Evolutionary conservation across 2,888 invertebrate species (phyloP).

Genomic region (Melinopterus prodromus): DNA sequence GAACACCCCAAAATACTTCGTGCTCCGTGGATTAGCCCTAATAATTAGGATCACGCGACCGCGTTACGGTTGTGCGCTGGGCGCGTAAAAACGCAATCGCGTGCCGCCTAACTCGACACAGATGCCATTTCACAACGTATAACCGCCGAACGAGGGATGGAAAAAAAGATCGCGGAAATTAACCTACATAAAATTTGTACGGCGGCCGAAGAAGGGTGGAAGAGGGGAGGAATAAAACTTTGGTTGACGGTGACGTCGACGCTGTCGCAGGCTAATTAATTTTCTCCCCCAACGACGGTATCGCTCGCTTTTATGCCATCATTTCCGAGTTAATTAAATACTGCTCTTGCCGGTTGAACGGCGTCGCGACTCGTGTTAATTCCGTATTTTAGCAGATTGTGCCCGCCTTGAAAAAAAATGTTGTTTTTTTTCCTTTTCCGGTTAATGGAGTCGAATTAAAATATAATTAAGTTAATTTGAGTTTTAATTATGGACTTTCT

Average conservation of each 20-base stretch:
- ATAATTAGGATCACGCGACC: background rate
- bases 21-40: background rate
- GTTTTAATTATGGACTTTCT: background rate
- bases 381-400: conserved; percentile 20
- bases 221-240: background rate
- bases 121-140: background rate
- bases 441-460: background rate
- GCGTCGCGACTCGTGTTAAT: conserved; percentile 21
- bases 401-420: background rate
- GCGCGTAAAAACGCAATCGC: conserved; percentile 4
- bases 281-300: conserved; percentile 19
- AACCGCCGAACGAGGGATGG: background rate
- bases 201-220: background rate
- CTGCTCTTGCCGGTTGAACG: conserved; percentile 12
- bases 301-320: conserved; percentile 17
- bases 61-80: background rate
- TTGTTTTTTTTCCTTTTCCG: background rate
- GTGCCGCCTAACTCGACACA: background rate
- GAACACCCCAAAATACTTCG: background rate
- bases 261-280: conserved; percentile 22
- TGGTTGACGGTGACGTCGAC: background rate
- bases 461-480: background rate
- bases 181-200: background rate
- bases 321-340: conserved; percentile 24
- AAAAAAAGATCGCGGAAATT: background rate